Evolutionary conservation across 2,888 invertebrate genomes (phyloP).

Genomic region (Drosophila paramelanica): DNA sequence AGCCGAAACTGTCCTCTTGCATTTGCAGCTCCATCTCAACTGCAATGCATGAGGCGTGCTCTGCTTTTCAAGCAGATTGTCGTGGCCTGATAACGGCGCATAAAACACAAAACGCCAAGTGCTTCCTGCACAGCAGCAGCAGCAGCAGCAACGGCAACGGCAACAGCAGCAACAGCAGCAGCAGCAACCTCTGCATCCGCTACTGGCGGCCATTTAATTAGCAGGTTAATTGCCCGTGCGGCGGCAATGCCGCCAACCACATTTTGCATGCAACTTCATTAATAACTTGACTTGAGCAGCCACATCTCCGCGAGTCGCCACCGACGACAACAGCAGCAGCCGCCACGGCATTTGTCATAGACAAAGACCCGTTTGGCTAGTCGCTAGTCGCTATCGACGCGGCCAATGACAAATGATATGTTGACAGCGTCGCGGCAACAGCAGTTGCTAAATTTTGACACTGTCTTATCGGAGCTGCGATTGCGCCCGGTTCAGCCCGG

Average conservation of each 20-base stretch:
- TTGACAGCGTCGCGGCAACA: constrained; percentile 69
- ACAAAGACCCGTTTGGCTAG: constrained; percentile 54
- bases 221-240: constrained; percentile 75
- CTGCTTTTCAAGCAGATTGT: constrained; percentile 36
- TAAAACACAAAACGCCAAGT: constrained; percentile 65
- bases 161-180: not conserved
- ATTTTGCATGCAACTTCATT: constrained; percentile 72
- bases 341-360: constrained; percentile 66
- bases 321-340: not conserved
- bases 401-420: constrained; percentile 75
- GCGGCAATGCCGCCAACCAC: constrained; percentile 35
- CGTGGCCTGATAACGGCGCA: constrained; percentile 61
- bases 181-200: constrained; percentile 17
- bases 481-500: constrained; percentile 14
- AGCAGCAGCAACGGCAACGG: constrained; percentile 33
- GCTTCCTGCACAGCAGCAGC: constrained; percentile 67
- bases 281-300: constrained; percentile 55
- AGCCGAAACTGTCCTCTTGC: constrained; percentile 68
- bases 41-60: constrained; percentile 62
- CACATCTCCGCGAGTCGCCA: constrained; percentile 9
- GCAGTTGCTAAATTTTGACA: constrained; percentile 79
- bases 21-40: constrained; percentile 70
- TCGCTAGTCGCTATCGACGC: constrained; percentile 50
- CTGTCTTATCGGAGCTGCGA: constrained; percentile 67
- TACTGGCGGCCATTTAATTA: constrained; percentile 71